Percentiles rank a stretch among this genome's conserved stretches.
phyloP scores from a whole-genome alignment of 1,140 invertebrate genomes.

The Microplitis demolitor region DNA sequence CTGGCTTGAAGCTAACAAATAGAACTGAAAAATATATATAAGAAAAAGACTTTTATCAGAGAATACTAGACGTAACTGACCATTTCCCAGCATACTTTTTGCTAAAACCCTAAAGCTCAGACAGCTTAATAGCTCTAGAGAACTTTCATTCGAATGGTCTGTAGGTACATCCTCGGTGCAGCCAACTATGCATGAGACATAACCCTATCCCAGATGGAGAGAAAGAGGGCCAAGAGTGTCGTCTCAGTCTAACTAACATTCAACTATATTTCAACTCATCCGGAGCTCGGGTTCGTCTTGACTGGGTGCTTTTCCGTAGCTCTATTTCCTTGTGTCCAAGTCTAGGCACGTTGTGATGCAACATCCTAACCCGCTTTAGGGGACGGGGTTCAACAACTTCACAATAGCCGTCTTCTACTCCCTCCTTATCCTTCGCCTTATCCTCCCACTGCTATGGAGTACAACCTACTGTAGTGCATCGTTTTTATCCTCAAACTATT shows the following conservation, averaged over 20 bases:
- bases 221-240: not conserved
- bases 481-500: slow-evolving; percentile 5
- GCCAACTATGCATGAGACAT: slow-evolving; percentile 33
- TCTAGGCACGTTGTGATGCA: not conserved
- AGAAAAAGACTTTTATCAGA: not conserved
- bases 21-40: too few relatives aligned
- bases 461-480: not conserved
- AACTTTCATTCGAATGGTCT: slow-evolving; percentile 13
- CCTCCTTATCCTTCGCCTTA: not conserved
- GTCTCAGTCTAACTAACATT: too few relatives aligned
- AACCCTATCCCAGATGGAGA: slow-evolving; percentile 17
- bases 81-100: not conserved
- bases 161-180: slow-evolving; percentile 22
- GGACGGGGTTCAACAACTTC: slow-evolving; percentile 42
- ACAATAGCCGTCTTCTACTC: slow-evolving; percentile 36
- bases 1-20: not conserved
- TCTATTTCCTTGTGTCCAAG: slow-evolving; percentile 5
- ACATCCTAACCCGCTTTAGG: not conserved
- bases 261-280: not conserved
- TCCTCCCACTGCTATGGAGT: not conserved
- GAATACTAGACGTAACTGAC: not conserved
- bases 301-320: not conserved
- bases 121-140: slow-evolving; percentile 7
- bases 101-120: slow-evolving; percentile 1
- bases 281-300: not conserved